Conservation (phyloP, 1,140 invertebrate species). For the Caenorhabditis briggsae region DNA sequence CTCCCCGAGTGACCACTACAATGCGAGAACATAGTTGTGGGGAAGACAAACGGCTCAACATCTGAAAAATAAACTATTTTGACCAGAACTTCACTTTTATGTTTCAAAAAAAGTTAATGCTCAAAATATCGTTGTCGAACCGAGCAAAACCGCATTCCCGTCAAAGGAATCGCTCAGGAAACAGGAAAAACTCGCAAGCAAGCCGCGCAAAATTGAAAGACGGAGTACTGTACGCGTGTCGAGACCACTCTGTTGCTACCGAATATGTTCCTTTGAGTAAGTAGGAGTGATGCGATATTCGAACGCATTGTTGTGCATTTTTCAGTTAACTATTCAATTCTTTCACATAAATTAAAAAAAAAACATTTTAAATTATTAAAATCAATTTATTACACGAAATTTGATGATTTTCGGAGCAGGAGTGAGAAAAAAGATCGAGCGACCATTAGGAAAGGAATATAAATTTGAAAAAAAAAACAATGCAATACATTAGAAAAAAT, state of each 20-base stretch:
- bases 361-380: too few relatives aligned
- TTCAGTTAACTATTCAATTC: not conserved
- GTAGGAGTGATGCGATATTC: not conserved
- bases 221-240: not conserved
- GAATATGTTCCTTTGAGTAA: constrained; percentile 8
- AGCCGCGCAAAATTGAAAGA: not conserved
- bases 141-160: too few relatives aligned
- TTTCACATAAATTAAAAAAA: not conserved
- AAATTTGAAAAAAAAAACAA: constrained; percentile 9
- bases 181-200: too few relatives aligned
- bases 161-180: too few relatives aligned
- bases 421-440: constrained; percentile 5
- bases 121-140: too few relatives aligned
- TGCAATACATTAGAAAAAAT: not conserved
- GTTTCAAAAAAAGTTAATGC: not conserved
- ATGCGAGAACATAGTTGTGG: not conserved
- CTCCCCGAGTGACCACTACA: not conserved
- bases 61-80: constrained; percentile 12
- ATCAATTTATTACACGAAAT: constrained; percentile 35
- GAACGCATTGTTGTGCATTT: not conserved
- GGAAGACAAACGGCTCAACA: constrained; percentile 23
- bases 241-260: not conserved
- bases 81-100: not conserved
- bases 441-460: not conserved
- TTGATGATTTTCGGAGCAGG: constrained; percentile 16